Conservation (phyloP, 2,888 invertebrate species). For the Synanthedon vespiformis region DNA sequence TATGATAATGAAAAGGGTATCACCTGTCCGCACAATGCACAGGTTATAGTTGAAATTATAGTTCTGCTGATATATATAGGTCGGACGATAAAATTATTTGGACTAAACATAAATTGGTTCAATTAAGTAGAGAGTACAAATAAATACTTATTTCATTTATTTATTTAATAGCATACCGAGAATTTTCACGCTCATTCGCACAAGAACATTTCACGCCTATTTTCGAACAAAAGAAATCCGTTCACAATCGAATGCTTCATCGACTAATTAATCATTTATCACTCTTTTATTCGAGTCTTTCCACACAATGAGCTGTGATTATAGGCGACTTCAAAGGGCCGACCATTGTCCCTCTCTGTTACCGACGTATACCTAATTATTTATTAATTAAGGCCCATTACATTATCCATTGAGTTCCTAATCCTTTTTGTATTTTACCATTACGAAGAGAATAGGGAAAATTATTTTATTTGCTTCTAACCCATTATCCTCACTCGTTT, state of each 20-base stretch:
- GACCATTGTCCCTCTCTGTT: slow-evolving; percentile 10
- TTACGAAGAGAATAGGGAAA: not conserved
- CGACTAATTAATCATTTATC: slow-evolving; percentile 1
- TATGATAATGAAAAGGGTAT: too few species aligned
- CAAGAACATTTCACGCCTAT: not conserved
- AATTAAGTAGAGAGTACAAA: too few species aligned
- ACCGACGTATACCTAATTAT: slow-evolving; percentile 24
- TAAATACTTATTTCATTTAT: too few species aligned
- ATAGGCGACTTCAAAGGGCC: not conserved
- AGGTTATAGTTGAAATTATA: too few species aligned
- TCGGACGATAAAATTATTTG: too few species aligned
- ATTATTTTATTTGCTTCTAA: too few species aligned
- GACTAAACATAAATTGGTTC: too few species aligned
- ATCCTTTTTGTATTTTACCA: not conserved
- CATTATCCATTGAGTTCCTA: not conserved
- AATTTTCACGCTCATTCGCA: too few species aligned
- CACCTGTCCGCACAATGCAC: too few species aligned
- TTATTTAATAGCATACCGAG: too few species aligned
- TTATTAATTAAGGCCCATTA: not conserved
- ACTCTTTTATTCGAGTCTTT: not conserved
- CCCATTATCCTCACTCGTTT: too few species aligned
- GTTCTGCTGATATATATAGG: too few species aligned
- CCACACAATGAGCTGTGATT: not conserved
- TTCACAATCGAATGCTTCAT: not conserved
- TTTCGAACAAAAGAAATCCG: not conserved